Evolutionary conservation across 2,888 invertebrate species (phyloP).

Genomic region (Micropterix aruncella): DNA sequence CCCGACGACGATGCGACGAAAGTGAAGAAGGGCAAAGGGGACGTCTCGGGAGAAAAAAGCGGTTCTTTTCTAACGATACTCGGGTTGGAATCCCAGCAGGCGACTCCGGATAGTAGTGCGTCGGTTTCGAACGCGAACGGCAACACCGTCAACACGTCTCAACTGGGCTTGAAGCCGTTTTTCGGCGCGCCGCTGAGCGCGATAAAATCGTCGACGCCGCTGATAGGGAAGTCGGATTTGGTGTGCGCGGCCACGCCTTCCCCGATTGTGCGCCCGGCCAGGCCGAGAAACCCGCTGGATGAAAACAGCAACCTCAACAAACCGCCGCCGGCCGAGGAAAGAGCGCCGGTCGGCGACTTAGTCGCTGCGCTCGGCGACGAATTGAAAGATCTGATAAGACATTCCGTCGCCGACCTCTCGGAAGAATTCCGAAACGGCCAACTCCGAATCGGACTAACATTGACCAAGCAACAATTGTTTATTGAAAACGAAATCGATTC

Average conservation of each 20-base stretch:
- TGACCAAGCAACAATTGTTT: constrained; percentile 33
- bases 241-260: constrained; percentile 24
- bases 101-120: background rate
- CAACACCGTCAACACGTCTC: background rate
- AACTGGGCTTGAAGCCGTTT: too few species aligned
- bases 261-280: constrained; percentile 15
- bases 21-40: background rate
- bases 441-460: constrained; percentile 32
- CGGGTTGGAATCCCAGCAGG: background rate
- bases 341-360: constrained; percentile 13
- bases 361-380: constrained; percentile 22
- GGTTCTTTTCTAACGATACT: background rate
- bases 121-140: background rate
- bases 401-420: constrained; percentile 25
- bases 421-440: constrained; percentile 32
- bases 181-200: constrained; percentile 19
- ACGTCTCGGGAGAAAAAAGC: background rate
- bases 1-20: background rate
- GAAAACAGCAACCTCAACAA: constrained; percentile 13
- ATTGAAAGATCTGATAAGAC: constrained; percentile 29
- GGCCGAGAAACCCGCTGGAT: background rate
- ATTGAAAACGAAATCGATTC: constrained; percentile 27
- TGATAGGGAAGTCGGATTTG: constrained; percentile 17
- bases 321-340: constrained; percentile 12
- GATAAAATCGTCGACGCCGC: constrained; percentile 30